Evolutionary conservation across 2,797 vertebrate species (phyloP).

Genomic region (Eutrigla gurnardus): DNA sequence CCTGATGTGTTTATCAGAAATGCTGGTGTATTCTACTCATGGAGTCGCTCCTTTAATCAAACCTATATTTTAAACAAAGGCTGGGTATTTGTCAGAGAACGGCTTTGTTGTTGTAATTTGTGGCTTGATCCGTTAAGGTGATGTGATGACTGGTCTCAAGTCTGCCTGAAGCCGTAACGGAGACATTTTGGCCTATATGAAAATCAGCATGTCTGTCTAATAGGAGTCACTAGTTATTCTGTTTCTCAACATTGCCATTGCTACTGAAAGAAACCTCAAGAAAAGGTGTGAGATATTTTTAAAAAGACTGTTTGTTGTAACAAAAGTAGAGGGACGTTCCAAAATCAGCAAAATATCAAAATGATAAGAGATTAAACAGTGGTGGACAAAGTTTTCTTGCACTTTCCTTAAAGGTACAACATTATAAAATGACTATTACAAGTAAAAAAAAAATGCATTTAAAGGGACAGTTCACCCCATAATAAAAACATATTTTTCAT

Average conservation of each 20-base stretch:
- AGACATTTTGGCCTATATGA: conserved; percentile 7
- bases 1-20: conserved; percentile 66
- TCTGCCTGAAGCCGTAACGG: conserved; percentile 15
- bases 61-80: conserved; percentile 48
- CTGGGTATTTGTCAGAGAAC: conserved; percentile 14
- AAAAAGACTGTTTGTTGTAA: not conserved
- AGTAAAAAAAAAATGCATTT: not conserved
- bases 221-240: conserved; percentile 34
- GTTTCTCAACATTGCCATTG: conserved; percentile 34
- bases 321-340: no score
- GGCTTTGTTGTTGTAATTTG: conserved; percentile 50
- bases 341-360: not conserved
- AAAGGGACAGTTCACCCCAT: no score
- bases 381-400: not conserved
- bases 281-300: conserved; percentile 2
- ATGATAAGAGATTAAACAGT: not conserved
- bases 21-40: conserved; percentile 45
- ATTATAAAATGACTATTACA: not conserved
- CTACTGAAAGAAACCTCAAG: conserved; percentile 8
- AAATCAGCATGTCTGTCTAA: conserved; percentile 28
- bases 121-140: conserved; percentile 53
- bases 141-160: conserved; percentile 35
- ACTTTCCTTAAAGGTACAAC: not conserved
- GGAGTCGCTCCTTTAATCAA: conserved; percentile 51
- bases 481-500: no score